Evolutionary conservation across 1,140 invertebrate genomes (phyloP).

Genomic region (Schlechtendalia chinensis): DNA sequence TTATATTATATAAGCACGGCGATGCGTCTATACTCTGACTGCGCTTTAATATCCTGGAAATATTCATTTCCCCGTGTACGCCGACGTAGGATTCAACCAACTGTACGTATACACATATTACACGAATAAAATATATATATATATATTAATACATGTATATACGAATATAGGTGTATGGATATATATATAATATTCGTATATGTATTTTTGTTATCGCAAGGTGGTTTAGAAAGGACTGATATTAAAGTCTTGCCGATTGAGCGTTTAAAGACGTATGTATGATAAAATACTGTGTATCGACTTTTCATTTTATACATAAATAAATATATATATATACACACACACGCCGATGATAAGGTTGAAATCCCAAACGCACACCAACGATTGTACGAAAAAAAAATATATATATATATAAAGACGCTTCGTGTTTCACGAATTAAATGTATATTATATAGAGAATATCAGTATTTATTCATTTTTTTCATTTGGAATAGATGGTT

Average conservation of each 20-base stretch:
- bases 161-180: background rate
- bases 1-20: background rate
- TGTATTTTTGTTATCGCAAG: constrained; percentile 13
- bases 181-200: background rate
- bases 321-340: too few relatives aligned
- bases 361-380: constrained; percentile 4
- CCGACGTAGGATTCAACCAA: background rate
- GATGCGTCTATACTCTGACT: background rate
- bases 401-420: background rate
- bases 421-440: background rate
- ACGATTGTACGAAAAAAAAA: background rate
- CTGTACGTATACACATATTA: too few relatives aligned
- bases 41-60: constrained; percentile 14
- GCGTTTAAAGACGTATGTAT: background rate
- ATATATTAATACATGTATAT: too few relatives aligned
- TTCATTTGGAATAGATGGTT: too few relatives aligned
- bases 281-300: background rate
- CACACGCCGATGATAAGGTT: background rate
- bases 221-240: background rate
- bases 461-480: too few relatives aligned
- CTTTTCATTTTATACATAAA: background rate
- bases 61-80: background rate
- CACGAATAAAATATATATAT: background rate
- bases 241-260: background rate
- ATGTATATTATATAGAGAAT: background rate